Conservation (phyloP, 2,888 invertebrate genomes). For the Dicroscelio sp. region DNA sequence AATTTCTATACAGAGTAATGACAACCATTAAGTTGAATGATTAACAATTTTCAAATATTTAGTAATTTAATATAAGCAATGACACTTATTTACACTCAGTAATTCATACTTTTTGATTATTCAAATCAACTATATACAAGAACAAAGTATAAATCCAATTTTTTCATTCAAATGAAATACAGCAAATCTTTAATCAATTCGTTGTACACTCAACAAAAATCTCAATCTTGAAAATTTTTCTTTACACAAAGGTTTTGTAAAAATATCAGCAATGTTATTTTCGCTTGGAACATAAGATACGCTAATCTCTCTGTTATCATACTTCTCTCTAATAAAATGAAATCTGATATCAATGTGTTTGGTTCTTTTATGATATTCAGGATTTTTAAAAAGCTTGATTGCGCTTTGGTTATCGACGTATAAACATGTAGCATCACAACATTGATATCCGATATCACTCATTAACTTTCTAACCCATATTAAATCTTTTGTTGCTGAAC, state of each 20-base stretch:
- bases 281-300: not conserved
- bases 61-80: too few species aligned
- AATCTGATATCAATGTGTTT: not conserved
- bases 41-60: too few species aligned
- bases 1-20: too few species aligned
- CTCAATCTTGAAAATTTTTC: not conserved
- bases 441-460: too few species aligned
- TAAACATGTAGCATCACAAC: not conserved
- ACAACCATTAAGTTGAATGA: too few species aligned
- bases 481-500: too few species aligned
- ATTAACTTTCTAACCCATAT: too few species aligned
- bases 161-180: too few species aligned
- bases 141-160: too few species aligned
- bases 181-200: too few species aligned
- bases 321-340: constrained; percentile 9
- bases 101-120: not conserved
- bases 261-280: not conserved
- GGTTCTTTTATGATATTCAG: not conserved
- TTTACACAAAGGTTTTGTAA: not conserved
- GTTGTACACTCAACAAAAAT: not conserved
- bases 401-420: not conserved
- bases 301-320: not conserved
- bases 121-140: too few species aligned
- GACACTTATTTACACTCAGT: too few species aligned
- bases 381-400: not conserved